Base-by-base conservation (phyloP, 2,113 vertebrate species). In the Plectropomus leopardus region DNA sequence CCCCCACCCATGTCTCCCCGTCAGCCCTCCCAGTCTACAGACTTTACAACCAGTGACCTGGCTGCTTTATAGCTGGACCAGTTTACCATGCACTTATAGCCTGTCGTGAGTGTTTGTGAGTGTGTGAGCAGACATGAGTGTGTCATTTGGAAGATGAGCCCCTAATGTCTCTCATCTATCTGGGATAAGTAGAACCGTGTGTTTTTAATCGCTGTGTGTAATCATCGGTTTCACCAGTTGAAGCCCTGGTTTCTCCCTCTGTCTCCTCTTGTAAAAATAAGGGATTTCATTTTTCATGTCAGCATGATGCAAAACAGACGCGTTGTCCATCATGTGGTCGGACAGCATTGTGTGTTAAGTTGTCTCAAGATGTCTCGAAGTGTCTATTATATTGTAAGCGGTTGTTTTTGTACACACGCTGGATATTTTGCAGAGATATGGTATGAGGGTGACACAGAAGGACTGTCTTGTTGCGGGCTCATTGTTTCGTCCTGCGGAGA, bases 51-150 rank as follows among this genome's bases (percentile, higher is more conserved):
- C 79, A 34, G 47, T 74, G 85, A 87, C 79, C 85, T 77, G 68
- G 26, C 61, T 80, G 75, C 69, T 92, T 90, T 77, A 89, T 70
- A 42, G 83, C 80, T 92, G 86, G 84, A 80, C 67, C 82, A 66
- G 80, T 84, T 91, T 79, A 86, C 72, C 66, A 69, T 28, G 57
- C 70, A 53, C 88, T 89, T 86, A 85, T 53, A 81, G 67, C 51
- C 50, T 50, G 6, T 30, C 36, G 47, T 48, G 64, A 19, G n/a
- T 58, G 54, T 76, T 26, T 80, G 54, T 78, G 26, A 47, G 21
- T 71, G 57, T 58, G 24, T 15, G 60, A 16, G 28, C 9, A 15
- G 34, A 17, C 26, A 23, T 26, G 32, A 47, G 53, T 36, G 15
- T 66, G 45, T 40, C 23, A 59, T 59, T 75, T 44, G 30, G n/a